Conservation (phyloP, 2,797 vertebrate genomes). For the Xenops minutus region DNA sequence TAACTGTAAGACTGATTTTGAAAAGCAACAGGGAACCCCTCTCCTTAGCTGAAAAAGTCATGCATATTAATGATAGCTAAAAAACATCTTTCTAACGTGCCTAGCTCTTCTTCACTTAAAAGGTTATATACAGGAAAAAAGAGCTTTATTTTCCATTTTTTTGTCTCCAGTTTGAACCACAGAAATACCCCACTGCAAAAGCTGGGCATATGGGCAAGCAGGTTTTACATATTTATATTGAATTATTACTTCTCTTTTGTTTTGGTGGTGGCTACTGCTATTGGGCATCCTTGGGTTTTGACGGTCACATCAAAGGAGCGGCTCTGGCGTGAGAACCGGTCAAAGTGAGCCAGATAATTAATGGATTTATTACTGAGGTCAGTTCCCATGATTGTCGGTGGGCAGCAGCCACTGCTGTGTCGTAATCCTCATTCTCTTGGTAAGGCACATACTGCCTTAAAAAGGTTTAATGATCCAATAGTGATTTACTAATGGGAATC, state of each 20-base stretch:
- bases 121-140: not conserved
- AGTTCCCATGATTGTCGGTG: conserved; percentile 78
- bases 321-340: conserved; percentile 78
- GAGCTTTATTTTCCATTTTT: not conserved
- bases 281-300: conserved; percentile 67
- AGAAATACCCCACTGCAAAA: not conserved
- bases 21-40: not conserved
- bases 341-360: conserved; percentile 76
- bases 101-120: not conserved
- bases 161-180: not conserved
- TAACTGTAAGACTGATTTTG: not conserved
- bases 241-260: conserved; percentile 54
- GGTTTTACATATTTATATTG: conserved; percentile 34
- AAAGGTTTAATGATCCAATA: conserved; percentile 77
- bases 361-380: conserved; percentile 76
- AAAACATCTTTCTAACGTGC: not conserved
- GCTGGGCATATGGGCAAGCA: not conserved
- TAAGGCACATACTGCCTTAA: conserved; percentile 74
- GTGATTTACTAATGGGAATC: conserved; percentile 78
- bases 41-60: not conserved
- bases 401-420: conserved; percentile 71
- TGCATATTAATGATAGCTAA: not conserved
- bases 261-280: conserved; percentile 52
- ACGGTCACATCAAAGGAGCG: conserved; percentile 78
- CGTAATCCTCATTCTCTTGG: conserved; percentile 80